Conservation (phyloP, 2,113 vertebrate genomes). For the Pseudopipra pipra region DNA sequence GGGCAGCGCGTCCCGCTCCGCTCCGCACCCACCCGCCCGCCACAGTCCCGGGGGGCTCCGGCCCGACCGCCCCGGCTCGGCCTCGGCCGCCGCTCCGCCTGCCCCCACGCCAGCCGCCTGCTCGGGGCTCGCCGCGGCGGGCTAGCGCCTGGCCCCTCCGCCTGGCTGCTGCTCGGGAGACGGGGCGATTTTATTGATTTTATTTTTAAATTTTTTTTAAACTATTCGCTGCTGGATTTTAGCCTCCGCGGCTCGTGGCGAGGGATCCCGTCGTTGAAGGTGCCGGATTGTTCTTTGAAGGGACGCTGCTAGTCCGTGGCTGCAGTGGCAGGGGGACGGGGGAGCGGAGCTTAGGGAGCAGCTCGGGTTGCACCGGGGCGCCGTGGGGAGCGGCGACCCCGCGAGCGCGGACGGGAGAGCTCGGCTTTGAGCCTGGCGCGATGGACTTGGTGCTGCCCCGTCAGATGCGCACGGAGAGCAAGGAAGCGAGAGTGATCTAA, state of each 20-base stretch:
- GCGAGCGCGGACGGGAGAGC: background rate
- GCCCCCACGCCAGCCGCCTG: background rate
- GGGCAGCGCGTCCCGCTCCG: constrained; percentile 80
- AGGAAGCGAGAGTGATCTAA: background rate
- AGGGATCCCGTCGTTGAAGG: background rate
- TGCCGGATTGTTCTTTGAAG: background rate
- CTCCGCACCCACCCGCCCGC: background rate
- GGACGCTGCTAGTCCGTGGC: background rate
- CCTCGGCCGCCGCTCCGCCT: background rate
- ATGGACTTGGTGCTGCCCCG: background rate
- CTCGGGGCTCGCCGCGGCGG: background rate
- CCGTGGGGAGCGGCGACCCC: background rate
- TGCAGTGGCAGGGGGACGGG: background rate
- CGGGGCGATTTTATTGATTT: background rate
- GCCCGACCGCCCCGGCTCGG: background rate
- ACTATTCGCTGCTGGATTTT: background rate
- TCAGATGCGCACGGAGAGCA: background rate
- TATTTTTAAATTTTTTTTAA: background rate
- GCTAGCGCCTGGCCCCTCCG: background rate
- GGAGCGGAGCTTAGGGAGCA: background rate
- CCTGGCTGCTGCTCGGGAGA: background rate
- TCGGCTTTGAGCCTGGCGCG: background rate
- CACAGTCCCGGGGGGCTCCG: background rate
- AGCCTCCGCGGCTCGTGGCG: background rate
- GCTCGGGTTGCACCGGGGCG: background rate